These are phyloP conservation scores for Sternotherus odoratus DNA, from an alignment of 2,797 vertebrate species.

Conservation along the genomic window DNA sequence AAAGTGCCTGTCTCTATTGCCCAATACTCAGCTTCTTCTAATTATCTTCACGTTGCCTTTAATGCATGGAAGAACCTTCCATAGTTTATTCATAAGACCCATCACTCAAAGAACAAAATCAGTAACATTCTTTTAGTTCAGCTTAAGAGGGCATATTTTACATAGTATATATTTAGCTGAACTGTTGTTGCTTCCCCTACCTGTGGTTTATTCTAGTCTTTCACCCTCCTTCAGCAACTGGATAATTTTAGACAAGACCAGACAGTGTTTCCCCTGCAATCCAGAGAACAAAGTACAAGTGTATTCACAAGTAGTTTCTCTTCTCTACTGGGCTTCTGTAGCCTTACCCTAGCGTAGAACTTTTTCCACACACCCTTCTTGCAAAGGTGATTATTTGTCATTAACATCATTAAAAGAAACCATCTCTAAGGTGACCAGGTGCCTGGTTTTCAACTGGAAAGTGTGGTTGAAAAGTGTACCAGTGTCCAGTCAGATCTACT, in stretches of 20 bases:
- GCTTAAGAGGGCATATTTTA: neutral
- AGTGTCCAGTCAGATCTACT: too few relatives aligned
- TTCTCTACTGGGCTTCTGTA: rapidly evolving
- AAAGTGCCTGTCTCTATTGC: neutral
- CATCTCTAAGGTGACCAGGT: neutral
- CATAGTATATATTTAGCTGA: neutral
- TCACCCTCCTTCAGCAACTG: rapidly evolving
- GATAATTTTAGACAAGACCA: neutral
- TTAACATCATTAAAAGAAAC: neutral
- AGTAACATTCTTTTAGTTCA: neutral
- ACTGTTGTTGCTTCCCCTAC: rapidly evolving
- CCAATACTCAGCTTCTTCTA: neutral
- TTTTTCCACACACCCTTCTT: rapidly evolving
- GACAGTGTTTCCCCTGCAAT: rapidly evolving
- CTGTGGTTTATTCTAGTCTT: rapidly evolving
- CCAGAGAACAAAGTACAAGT: too few relatives aligned
- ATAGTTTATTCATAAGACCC: neutral
- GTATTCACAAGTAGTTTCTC: rapidly evolving
- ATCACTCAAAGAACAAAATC: neutral
- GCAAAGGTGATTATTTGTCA: neutral
- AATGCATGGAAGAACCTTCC: neutral
- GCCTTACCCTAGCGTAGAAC: rapidly evolving
- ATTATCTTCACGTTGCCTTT: neutral
- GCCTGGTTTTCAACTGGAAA: too few relatives aligned
- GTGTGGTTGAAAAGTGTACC: too few relatives aligned